Percentiles rank a stretch among this genome's conserved stretches.
These are phyloP conservation scores for Baronia brevicornis DNA, from an alignment of 2,888 invertebrate species.

Conservation along the genomic window DNA sequence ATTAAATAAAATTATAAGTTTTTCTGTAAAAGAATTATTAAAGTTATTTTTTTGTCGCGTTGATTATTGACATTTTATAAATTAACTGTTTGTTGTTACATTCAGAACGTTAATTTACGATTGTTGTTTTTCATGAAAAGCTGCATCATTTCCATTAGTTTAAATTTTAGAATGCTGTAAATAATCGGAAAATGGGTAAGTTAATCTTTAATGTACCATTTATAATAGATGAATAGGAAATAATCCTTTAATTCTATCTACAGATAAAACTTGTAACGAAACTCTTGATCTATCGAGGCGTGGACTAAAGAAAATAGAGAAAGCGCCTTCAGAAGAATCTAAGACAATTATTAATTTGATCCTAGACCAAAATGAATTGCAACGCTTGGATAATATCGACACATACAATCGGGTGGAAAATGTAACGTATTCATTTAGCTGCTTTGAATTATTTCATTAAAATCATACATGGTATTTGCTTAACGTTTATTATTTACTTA, in stretches of 20 bases:
- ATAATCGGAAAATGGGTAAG: constrained; percentile 46
- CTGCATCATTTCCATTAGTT: constrained; percentile 28
- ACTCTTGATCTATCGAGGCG: constrained; percentile 85
- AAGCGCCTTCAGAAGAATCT: constrained; percentile 81
- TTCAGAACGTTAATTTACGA: constrained; percentile 43
- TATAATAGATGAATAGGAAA: constrained; percentile 15
- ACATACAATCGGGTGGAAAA: constrained; percentile 85
- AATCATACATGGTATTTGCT: background rate
- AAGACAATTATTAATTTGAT: constrained; percentile 81
- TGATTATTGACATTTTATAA: constrained; percentile 19
- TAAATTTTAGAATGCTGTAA: constrained; percentile 40
- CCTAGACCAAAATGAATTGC: constrained; percentile 90
- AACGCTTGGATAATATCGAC: constrained; percentile 91
- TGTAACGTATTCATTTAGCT: no score
- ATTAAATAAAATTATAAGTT: no score
- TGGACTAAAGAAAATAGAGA: constrained; percentile 87
- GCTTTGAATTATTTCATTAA: background rate
- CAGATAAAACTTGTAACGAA: constrained; percentile 48
- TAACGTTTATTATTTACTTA: background rate
- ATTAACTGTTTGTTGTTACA: constrained; percentile 19
- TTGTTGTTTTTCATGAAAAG: constrained; percentile 47
- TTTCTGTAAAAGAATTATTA: no score
- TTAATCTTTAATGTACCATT: no score
- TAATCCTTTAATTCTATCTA: constrained; percentile 12
- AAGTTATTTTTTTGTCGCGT: no score